Base-by-base conservation (phyloP, 1,140 invertebrate genomes). In the Dendrolimus punctatus region DNA sequence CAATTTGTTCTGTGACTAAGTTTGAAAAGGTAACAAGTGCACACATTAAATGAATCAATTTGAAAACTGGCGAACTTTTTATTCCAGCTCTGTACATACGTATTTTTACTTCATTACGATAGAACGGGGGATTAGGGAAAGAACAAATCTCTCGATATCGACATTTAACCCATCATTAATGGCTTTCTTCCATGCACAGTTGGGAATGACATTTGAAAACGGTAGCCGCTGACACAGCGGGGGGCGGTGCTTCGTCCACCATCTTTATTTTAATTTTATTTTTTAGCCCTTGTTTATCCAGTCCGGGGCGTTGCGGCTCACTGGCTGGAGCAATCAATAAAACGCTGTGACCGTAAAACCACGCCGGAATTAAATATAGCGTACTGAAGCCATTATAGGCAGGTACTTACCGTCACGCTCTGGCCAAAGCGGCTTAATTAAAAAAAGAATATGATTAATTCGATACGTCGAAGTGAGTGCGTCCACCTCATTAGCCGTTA, bases 251-350 rank as follows among this genome's bases (percentile, higher is more conserved):
- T 58, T 68, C 57, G 60, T 61, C 67, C 62, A 71, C 76, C 76
- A 80, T 80, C 75, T 76, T 80, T 75, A 65, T 80, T 80, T 80
- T 77, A 68, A 71, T 60, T 73, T 80, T 74, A 80, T 80, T 81
- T 73, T 75, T 39, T 39, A 66, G 58, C 68, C 74, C 77, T 85
- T 85, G 77, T 82, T 85, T 85, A 81, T 85, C 73, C 76, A 79
- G 71, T 65, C 64, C 57, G 58, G 60, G 57, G 58, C 71, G 76
- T 74, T 62, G 58, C 74, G 77, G 71, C 68, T 78, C 53, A 84
- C 58, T 80, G 76, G 69, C 52, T 58, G 63, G 57, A 49, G 78
- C 80, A 81, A 84, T 84, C 80, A 81, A 84, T 84, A 84, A 80
- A 80, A 74, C 58, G 61, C 62, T 70, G 66, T 66, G 65, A 76